Percentiles rank a stretch among this genome's conserved stretches.
Conservation (phyloP, 2,113 vertebrate species). For the Sardina pilchardus region DNA sequence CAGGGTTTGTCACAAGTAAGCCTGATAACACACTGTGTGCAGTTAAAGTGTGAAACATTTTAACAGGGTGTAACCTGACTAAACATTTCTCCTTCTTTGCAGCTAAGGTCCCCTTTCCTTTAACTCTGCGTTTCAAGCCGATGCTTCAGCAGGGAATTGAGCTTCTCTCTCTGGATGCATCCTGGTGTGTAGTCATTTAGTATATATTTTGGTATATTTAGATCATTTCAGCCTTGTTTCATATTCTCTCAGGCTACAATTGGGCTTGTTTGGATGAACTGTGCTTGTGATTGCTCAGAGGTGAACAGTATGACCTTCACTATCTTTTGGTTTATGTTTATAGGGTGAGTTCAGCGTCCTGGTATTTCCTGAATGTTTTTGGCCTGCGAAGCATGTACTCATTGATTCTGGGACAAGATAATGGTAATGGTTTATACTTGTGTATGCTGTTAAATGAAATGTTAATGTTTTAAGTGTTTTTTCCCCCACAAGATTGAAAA, state of each 20-base stretch:
- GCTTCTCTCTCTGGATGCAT: conserved; percentile 93
- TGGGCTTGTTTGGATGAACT: neutral
- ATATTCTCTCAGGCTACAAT: neutral
- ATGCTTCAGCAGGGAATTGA: conserved; percentile 98
- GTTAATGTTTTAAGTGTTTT: neutral
- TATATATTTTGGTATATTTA: neutral
- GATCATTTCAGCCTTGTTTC: neutral
- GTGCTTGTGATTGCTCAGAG: neutral
- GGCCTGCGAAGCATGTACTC: conserved; percentile 98
- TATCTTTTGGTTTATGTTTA: neutral
- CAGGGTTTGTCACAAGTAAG: conserved; percentile 98
- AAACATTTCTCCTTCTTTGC: conserved; percentile 22
- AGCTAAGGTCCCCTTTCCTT: conserved; percentile 96
- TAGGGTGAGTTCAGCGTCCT: conserved; percentile 98
- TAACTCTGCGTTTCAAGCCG: conserved; percentile 95
- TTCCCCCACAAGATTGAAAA: neutral
- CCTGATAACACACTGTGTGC: neutral
- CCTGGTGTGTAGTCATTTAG: conserved; percentile 78
- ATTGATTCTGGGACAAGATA: conserved; percentile 95
- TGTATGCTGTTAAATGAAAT: neutral
- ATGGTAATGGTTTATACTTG: conserved; percentile 74
- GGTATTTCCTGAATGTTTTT: conserved; percentile 99
- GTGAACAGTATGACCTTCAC: neutral
- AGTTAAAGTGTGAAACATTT: neutral
- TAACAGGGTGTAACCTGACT: neutral